phyloP scores from a whole-genome alignment of 2,797 vertebrate species.

The Garrulus glandarius region DNA sequence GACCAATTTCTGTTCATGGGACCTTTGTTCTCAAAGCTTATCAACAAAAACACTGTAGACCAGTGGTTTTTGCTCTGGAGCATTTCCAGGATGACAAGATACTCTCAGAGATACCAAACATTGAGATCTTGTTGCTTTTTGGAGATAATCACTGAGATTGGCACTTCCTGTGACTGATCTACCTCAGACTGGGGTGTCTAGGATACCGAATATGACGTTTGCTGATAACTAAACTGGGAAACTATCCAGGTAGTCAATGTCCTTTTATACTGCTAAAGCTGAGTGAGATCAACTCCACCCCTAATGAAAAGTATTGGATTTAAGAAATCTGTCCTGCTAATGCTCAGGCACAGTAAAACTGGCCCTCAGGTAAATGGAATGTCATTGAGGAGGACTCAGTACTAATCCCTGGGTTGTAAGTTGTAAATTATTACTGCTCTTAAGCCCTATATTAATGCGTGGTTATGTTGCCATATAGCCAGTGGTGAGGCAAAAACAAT shows the following conservation, averaged over 20 bases:
- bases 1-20: neutral
- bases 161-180: neutral
- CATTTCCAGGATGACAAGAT: neutral
- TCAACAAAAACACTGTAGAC: neutral
- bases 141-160: neutral
- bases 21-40: neutral
- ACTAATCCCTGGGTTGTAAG: neutral
- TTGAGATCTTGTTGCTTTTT: neutral
- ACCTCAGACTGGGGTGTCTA: neutral
- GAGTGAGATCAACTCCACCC: neutral
- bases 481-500: neutral
- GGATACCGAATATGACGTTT: neutral
- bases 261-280: neutral
- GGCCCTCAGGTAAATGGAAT: neutral
- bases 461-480: neutral
- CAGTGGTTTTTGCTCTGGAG: neutral
- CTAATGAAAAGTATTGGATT: neutral
- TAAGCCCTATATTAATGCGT: neutral
- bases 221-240: neutral
- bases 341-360: neutral
- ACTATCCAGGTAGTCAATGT: neutral
- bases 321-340: neutral
- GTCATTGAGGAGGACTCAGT: neutral
- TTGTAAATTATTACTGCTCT: neutral
- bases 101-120: rapidly evolving